Percentiles rank a stretch among this genome's conserved stretches.
These are phyloP conservation scores for Pagrus major DNA, from an alignment of 2,113 vertebrate species.

Conservation along the genomic window DNA sequence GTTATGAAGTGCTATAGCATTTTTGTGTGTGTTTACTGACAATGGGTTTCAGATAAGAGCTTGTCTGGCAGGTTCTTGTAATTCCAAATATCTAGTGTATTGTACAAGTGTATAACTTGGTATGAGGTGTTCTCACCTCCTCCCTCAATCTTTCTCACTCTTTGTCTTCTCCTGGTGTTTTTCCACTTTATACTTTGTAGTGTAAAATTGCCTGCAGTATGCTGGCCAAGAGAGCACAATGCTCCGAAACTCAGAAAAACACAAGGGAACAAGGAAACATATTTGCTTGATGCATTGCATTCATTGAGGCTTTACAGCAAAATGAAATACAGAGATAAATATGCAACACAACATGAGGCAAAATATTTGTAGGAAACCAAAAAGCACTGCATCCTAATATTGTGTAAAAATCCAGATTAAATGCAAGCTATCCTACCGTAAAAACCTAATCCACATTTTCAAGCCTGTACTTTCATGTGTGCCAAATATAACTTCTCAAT, in stretches of 20 bases:
- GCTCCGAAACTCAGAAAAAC: constrained; percentile 1
- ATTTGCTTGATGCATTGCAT: background rate
- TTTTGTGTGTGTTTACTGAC: too few species aligned
- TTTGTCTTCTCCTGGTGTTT: constrained; percentile 4
- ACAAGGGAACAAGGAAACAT: background rate
- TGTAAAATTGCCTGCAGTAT: background rate
- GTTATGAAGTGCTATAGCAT: background rate
- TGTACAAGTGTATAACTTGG: too few species aligned
- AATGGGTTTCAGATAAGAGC: background rate
- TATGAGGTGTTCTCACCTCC: background rate
- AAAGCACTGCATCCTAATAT: background rate
- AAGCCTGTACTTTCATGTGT: background rate
- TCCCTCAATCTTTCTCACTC: background rate
- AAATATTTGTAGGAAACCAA: background rate
- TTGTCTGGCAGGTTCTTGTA: constrained; percentile 10
- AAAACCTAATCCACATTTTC: background rate
- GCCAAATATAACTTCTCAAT: background rate
- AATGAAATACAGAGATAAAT: background rate
- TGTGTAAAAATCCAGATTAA: background rate
- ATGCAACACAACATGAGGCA: background rate
- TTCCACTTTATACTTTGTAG: background rate
- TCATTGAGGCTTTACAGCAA: background rate
- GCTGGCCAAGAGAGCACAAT: background rate
- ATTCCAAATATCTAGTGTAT: background rate
- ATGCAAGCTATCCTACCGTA: background rate